Evolutionary conservation across 2,113 vertebrate genomes (phyloP).

Genomic region (Centrocercus urophasianus): DNA sequence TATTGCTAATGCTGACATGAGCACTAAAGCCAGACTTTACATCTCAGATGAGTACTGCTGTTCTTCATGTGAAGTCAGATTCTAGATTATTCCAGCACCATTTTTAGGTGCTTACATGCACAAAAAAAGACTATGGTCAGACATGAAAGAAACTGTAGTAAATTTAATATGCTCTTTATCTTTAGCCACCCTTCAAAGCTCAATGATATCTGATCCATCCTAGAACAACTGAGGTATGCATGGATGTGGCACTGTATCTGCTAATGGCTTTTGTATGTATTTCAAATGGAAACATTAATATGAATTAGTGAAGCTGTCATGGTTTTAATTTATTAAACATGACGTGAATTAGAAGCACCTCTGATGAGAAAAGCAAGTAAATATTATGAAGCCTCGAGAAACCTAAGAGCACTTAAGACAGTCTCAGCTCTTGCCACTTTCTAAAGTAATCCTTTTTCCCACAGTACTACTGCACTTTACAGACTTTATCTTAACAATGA

Average conservation of each 20-base stretch:
- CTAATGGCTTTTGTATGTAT: neutral
- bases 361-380: neutral
- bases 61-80: neutral
- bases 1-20: neutral
- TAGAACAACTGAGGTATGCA: neutral
- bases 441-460: neutral
- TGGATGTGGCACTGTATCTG: neutral
- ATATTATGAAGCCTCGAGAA: neutral
- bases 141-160: neutral
- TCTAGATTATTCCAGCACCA: neutral
- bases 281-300: neutral
- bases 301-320: neutral
- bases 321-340: slow-evolving; percentile 21
- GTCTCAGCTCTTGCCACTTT: neutral
- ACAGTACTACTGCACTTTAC: neutral
- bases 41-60: neutral
- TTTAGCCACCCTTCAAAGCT: neutral
- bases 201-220: neutral
- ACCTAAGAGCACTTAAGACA: neutral
- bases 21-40: neutral
- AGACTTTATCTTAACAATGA: neutral
- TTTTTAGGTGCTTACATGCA: neutral
- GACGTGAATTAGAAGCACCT: neutral
- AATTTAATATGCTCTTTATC: neutral
- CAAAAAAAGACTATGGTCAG: neutral